These are phyloP conservation scores for Panthera leo DNA, from an alignment of 2,113 vertebrate species.

Conservation along the genomic window DNA sequence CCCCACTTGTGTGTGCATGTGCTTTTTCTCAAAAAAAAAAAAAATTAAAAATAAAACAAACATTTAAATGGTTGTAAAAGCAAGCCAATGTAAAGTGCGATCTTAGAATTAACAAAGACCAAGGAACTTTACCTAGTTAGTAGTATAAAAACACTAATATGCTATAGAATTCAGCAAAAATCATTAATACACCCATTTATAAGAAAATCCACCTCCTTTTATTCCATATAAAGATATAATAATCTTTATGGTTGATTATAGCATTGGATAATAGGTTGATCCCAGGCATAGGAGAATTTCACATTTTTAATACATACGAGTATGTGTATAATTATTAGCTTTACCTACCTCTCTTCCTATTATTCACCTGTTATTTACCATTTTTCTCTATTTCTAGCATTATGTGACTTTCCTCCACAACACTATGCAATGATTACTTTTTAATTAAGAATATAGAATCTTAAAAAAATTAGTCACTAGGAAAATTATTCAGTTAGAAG, in stretches of 20 bases:
- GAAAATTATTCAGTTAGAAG: neutral
- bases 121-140: neutral
- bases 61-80: conserved; percentile 38
- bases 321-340: neutral
- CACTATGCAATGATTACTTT: neutral
- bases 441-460: conserved; percentile 4
- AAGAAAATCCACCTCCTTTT: neutral
- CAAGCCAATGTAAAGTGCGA: neutral
- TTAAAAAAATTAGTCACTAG: neutral
- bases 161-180: neutral
- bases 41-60: neutral
- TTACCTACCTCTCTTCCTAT: conserved; percentile 29
- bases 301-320: neutral
- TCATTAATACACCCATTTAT: neutral
- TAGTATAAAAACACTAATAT: neutral
- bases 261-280: neutral
- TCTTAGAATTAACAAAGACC: neutral
- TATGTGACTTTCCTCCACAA: neutral
- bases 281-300: neutral
- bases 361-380: neutral
- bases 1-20: no score
- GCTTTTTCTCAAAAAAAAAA: no score
- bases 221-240: neutral
- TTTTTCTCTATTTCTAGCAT: neutral
- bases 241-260: neutral